Base-by-base conservation (phyloP, 2,888 invertebrate species). In the Hypolimnas misippus region DNA sequence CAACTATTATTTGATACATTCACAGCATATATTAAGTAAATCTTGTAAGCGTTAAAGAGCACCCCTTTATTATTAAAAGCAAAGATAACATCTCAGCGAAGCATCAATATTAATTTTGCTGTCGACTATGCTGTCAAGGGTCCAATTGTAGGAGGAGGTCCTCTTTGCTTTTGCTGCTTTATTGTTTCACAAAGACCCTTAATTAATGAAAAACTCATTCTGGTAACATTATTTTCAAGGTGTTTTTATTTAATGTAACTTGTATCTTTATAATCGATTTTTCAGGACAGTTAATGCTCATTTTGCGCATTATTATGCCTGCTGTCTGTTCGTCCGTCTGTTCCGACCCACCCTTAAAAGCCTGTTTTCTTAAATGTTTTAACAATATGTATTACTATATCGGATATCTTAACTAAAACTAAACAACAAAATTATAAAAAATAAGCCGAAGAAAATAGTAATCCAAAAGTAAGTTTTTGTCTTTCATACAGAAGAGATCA, bases 91-190 rank as follows among this genome's bases (percentile, higher is more conserved):
- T 73, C 71, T 72, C 68, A 72, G 70, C 69, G 73, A 66, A 73
- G 75, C 76, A 78, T 77, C 82, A 81, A 84, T 84, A 84, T 84
- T 84, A 82, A 83, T 83, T 82, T 81, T 77, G 78, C 83, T 76
- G 78, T 81, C 73, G 64, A 72, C 72, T 67, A 59, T 61, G 67
- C 66, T 64, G 71, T 72, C 68, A 67, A 75, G 75, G 75, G 73
- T 72, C 75, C 72, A 69, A 71, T 70, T 74, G 74, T 67, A 72
- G 71, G 68, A 70, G 63, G 64, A 70, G 49, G 44, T 63, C 65
- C 5, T 5, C 5, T 25, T 25, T 25, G 5, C 72, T 71, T 69
- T 73, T 66, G 72, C 71, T 63, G 69, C 70, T 70, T 72, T 78
- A 81, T 79, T 84, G 79, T 83, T 81, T 71, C 70, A 71, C 70